Evolutionary conservation across 2,888 invertebrate genomes (phyloP).

Genomic region (Melanostoma scalare): DNA sequence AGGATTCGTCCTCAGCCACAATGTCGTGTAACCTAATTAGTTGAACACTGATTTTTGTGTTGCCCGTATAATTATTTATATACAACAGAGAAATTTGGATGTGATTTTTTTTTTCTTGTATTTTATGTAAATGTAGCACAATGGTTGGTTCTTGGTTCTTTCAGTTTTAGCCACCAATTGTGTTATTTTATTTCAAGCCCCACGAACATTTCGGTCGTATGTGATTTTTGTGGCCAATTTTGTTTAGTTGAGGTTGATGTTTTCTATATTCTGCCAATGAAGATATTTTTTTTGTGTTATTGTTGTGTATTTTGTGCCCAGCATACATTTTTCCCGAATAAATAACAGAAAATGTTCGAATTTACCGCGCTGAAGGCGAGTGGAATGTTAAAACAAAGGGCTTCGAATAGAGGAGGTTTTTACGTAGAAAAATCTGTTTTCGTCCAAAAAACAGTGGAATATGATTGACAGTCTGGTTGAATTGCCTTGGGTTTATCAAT

Average conservation of each 20-base stretch:
- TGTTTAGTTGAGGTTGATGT: background rate
- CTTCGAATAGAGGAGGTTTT: too few species aligned
- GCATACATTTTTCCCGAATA: too few species aligned
- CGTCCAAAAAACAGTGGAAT: too few species aligned
- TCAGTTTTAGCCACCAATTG: conserved; percentile 61
- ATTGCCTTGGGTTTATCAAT: too few species aligned
- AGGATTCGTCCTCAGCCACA: conserved; percentile 35
- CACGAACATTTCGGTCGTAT: conserved; percentile 2
- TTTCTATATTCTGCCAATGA: too few species aligned
- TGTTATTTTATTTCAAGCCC: conserved; percentile 54
- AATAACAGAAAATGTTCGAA: too few species aligned
- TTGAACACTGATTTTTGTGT: conserved; percentile 64
- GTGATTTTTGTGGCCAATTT: conserved; percentile 2
- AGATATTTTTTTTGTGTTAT: too few species aligned
- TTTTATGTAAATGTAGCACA: conserved; percentile 18
- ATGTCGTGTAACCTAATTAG: conserved; percentile 60
- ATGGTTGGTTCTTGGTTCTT: conserved; percentile 44
- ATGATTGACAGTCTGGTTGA: too few species aligned
- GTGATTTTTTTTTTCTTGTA: too few species aligned
- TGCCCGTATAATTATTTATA: conserved; percentile 16
- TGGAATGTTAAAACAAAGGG: too few species aligned
- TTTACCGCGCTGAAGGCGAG: too few species aligned
- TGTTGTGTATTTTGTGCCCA: background rate
- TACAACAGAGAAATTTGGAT: conserved; percentile 21
- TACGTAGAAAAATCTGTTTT: too few species aligned